A percentile compares a stretch with the other conserved stretches of the same genome.
Conservation (phyloP, 37 sponge, comb jelly and placozoan genomes). For the Agelas oroides region DNA sequence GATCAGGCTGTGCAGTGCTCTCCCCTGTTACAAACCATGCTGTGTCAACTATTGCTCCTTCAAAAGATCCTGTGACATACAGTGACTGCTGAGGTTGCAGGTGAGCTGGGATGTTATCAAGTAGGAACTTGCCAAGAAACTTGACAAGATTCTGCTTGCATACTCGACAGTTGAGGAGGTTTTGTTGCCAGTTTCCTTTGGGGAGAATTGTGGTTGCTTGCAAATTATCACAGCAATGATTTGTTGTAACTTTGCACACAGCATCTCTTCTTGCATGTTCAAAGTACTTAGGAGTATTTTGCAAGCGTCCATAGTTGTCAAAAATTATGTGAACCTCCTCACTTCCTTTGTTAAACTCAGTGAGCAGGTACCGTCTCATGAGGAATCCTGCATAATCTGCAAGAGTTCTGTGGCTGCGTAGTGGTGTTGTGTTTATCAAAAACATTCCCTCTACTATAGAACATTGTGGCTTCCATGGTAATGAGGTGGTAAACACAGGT, state of each 20-base stretch:
- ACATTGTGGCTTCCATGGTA: conserved; percentile 1
- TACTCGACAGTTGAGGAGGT: conserved; percentile 10
- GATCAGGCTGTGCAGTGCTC: conserved; percentile 9
- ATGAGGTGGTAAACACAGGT: too few relatives aligned
- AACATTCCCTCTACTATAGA: neutral
- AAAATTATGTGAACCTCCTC: conserved; percentile 16
- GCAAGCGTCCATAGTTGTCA: conserved; percentile 6
- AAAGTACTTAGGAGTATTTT: conserved; percentile 18
- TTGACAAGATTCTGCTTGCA: conserved; percentile 3
- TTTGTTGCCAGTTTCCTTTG: conserved; percentile 11
- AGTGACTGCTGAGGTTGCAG: neutral
- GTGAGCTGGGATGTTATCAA: neutral
- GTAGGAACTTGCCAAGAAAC: too few relatives aligned
- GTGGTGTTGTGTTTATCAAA: too few relatives aligned
- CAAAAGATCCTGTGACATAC: neutral
- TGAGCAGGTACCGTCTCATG: neutral
- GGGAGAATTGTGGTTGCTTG: neutral
- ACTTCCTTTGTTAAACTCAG: conserved; percentile 5
- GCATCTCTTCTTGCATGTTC: conserved; percentile 18
- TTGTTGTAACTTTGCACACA: too few relatives aligned
- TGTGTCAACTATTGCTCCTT: neutral
- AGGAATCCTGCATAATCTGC: neutral
- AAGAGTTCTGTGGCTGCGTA: conserved; percentile 12
- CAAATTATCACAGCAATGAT: conserved; percentile 24
- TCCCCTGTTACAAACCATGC: conserved; percentile 22